Evolutionary conservation across 2,113 vertebrate species (phyloP), one percentile per base, ranked within the genome.

Genomic region (Pygoscelis adeliae): DNA sequence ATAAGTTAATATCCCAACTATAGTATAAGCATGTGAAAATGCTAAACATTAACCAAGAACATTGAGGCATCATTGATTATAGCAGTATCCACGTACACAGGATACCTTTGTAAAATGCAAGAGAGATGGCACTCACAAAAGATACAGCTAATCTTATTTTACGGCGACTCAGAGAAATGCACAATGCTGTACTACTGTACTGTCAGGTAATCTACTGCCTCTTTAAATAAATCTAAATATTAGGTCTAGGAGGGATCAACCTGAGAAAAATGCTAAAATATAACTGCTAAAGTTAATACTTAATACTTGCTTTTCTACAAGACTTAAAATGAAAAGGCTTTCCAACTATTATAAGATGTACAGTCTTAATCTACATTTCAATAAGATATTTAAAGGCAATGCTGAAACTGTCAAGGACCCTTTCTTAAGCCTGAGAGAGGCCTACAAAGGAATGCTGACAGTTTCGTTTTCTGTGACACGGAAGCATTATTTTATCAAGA

Each of bases 321-420:
- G 84, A 95, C 76, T 97, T 96, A 96, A 97, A 97, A 98, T 97
- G 89, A 88, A 97, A 97, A 97, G 77, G 46, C 94, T 98, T 98
- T 74, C 95, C 90, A 95, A 95, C 79, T 88, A 96, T 97, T 98
- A 92, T 89, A 96, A 97, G 74, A 97, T 85, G 62, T 97, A 95
- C 93, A 94, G 92, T 71, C 80, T 98, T 97, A 97, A 98, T 97
- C 93, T 98, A 96, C 96, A 97, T 98, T 98, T 98, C 96, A 98
- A 97, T 97, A 95, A 97, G 95, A 92, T 97, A 95, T 98, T 98
- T 98, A 93, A 98, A 98, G 88, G 90, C 96, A 98, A 81, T 93
- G 82, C 47, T 96, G 91, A 38, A 98, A 96, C 94, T 98, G 97
- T 91, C 97, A 98, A 77, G 93, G 92, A 95, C 67, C 92, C 87